Evolutionary conservation across 2,113 vertebrate genomes (phyloP), one percentile per base, ranked within the genome.

Genomic region (Aplodontia rufa): DNA sequence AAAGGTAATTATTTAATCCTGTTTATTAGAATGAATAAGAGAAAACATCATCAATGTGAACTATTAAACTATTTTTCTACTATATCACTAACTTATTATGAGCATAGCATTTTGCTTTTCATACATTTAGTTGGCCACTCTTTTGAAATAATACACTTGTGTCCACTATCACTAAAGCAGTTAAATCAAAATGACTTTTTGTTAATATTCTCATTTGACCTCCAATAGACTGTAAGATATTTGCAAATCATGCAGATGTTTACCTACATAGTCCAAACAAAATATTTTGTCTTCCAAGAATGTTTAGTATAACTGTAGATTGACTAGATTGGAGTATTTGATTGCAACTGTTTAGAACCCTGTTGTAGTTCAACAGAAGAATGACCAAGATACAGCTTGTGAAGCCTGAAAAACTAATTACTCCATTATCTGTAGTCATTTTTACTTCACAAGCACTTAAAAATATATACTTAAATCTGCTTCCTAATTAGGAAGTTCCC

Each of bases 401-500:
- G 84, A 97, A 87, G 58, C n/a, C 78, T 95, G 90, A 88, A 91
- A 96, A 98, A 96, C 64, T 97, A 97, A 98, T 97, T 97, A 80
- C 69, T 97, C 64, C 22, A 94, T 98, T 98, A 97, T 96, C 80
- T 94, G 47, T 47, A 86, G 68, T 55, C 81, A 88, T 96, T 97
- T 69, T 95, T 24, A 82, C 74, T 97, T 97, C 91, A 93, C 49
- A 96, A 97, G 80, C 64, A 82, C 82, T 97, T 94, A 93, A 66
- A 95, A 95, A 95, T 97, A 96, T 96, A 95, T 96, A 97, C 89
- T 98, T 97, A 97, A 95, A 97, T 96, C 88, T 97, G 30, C 91
- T 96, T 97, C 95, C 90, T 95, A 98, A 98, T 98, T 98, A 98
- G 75, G 75, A 92, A 97, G 51, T 96, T 96, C 68, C 93, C 74